Percentiles rank a stretch among this genome's conserved stretches.
These are phyloP conservation scores for Melipona quadrifasciata DNA, from an alignment of 1,140 invertebrate genomes.

Conservation along the genomic window DNA sequence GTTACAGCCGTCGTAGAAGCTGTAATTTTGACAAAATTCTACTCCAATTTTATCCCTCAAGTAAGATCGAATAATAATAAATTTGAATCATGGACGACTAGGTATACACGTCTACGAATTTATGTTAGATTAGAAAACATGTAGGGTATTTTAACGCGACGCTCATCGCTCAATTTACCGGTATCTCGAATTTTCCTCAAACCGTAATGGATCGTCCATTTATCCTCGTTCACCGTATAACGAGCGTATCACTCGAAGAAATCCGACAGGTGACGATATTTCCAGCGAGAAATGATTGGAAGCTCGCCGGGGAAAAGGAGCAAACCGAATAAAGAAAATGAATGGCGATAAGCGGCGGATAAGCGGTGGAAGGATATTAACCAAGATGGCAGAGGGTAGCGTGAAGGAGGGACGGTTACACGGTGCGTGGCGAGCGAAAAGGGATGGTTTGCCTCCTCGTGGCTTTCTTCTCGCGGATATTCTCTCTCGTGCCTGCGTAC, in stretches of 20 bases:
- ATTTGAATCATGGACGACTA: too few relatives aligned
- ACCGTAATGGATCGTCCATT: neutral
- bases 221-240: neutral
- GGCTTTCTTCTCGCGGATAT: slow-evolving; percentile 67
- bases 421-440: slow-evolving; percentile 6
- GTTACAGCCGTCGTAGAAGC: neutral
- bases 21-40: too few relatives aligned
- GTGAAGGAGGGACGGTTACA: neutral
- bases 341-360: slow-evolving; percentile 71
- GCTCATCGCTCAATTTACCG: neutral
- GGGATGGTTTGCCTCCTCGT: slow-evolving; percentile 66
- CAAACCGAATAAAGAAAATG: slow-evolving; percentile 48
- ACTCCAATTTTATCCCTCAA: too few relatives aligned
- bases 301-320: slow-evolving; percentile 1
- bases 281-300: neutral
- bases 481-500: slow-evolving; percentile 44
- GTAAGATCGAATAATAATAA: too few relatives aligned
- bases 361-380: slow-evolving; percentile 75
- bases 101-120: too few relatives aligned
- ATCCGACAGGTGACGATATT: neutral
- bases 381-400: slow-evolving; percentile 47
- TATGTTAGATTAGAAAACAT: too few relatives aligned
- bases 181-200: neutral
- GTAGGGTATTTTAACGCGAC: neutral
- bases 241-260: neutral